Evolutionary conservation across 64 coral and sea anemone species (phyloP).

Genomic region (Dendronephthya gigantea): DNA sequence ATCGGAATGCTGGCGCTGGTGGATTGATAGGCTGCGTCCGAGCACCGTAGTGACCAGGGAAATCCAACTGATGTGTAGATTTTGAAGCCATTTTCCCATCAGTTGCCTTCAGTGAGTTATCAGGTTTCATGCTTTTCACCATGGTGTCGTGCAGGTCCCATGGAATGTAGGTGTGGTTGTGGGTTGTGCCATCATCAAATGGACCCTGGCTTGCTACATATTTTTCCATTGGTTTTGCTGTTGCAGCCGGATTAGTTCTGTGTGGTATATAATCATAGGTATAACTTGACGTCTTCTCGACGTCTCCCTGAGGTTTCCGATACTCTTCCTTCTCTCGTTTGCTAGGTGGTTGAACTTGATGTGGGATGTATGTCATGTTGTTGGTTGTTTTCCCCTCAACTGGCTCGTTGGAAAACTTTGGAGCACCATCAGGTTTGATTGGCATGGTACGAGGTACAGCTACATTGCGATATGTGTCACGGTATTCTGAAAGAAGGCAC

Average conservation of each 20-base stretch:
- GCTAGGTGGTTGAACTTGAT: constrained; percentile 48
- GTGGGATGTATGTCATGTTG: constrained; percentile 60
- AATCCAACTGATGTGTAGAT: constrained; percentile 79
- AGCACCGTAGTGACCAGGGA: constrained; percentile 74
- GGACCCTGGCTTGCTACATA: constrained; percentile 53
- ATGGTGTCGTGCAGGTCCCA: constrained; percentile 64
- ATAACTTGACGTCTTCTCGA: constrained; percentile 66
- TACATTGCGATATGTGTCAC: constrained; percentile 77
- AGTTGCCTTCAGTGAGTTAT: constrained; percentile 30
- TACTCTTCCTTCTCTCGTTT: constrained; percentile 69
- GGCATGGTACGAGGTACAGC: constrained; percentile 44
- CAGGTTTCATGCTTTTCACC: constrained; percentile 79
- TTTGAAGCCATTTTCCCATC: constrained; percentile 83
- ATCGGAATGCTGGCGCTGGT: constrained; percentile 36
- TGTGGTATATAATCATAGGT: constrained; percentile 70
- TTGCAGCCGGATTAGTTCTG: constrained; percentile 50
- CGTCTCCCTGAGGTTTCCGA: constrained; percentile 58
- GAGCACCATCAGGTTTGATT: constrained; percentile 64
- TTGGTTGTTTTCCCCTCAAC: constrained; percentile 79
- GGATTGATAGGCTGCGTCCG: constrained; percentile 52
- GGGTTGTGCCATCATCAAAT: constrained; percentile 65
- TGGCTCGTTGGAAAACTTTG: constrained; percentile 60
- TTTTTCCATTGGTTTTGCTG: constrained; percentile 56
- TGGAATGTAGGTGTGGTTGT: constrained; percentile 71
- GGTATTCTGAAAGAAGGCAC: constrained; percentile 85